A percentile compares a stretch with the other conserved stretches of the same genome.
phyloP scores from a whole-genome alignment of 2,888 invertebrate genomes.

The Eupithecia insigniata region DNA sequence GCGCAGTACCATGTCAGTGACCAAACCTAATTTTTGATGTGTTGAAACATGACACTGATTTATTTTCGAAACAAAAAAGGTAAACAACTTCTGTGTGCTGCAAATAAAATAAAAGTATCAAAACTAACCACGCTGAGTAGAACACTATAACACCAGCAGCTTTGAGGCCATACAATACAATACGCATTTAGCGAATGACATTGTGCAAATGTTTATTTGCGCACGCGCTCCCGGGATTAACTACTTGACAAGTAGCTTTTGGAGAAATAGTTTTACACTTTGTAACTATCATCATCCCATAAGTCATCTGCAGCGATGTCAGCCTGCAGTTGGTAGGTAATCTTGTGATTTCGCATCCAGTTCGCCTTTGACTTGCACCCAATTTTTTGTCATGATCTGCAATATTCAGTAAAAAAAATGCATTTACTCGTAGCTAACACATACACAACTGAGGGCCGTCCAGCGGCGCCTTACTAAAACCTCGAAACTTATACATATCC shows the following conservation, averaged over 20 bases:
- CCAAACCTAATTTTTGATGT: too few species aligned
- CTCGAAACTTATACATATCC: too few species aligned
- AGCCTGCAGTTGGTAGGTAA: too few species aligned
- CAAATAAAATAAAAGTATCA: conserved; percentile 53
- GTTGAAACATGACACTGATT: too few species aligned
- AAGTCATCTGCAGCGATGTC: background rate
- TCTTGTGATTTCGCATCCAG: background rate
- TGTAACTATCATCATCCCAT: background rate
- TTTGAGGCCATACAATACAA: conserved; percentile 72
- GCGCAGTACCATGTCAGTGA: too few species aligned
- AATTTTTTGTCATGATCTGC: background rate
- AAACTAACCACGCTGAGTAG: conserved; percentile 41
- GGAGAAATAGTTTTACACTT: background rate
- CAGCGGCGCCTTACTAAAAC: too few species aligned
- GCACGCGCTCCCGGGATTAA: conserved; percentile 57
- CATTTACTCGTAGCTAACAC: background rate
- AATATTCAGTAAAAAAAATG: background rate
- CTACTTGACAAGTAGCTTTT: conserved; percentile 47
- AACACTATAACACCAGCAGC: conserved; percentile 43
- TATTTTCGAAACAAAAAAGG: too few species aligned
- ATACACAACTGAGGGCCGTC: too few species aligned
- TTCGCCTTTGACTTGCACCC: background rate
- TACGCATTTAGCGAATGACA: conserved; percentile 69
- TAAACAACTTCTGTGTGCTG: too few species aligned
- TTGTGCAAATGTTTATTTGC: conserved; percentile 74